phyloP scores from a whole-genome alignment of 2,113 vertebrate genomes.

The Fregata magnificens region DNA sequence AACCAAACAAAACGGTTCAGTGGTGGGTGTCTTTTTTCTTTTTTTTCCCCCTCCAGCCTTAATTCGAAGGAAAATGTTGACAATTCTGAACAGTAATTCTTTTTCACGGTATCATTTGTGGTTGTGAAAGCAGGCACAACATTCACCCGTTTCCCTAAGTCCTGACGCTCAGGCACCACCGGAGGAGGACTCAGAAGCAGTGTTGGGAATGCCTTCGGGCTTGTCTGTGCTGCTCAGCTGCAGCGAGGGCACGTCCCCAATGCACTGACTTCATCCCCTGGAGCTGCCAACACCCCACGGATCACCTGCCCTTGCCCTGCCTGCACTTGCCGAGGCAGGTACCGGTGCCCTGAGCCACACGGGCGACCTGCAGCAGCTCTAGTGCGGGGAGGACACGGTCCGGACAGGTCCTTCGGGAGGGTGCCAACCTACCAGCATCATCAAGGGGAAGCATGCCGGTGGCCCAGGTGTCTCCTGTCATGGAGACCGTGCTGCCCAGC shows the following conservation, averaged over 20 bases:
- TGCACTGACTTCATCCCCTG: neutral
- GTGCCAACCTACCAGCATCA: neutral
- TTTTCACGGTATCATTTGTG: neutral
- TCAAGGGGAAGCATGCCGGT: neutral
- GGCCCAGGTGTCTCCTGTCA: neutral
- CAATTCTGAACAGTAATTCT: neutral
- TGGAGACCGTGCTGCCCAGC: neutral
- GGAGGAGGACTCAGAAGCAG: neutral
- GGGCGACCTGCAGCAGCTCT: neutral
- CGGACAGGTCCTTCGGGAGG: neutral
- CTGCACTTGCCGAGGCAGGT: neutral
- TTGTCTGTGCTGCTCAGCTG: neutral
- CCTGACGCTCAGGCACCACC: neutral
- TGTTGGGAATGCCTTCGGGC: neutral
- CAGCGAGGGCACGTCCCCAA: neutral
- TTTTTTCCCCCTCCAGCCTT: neutral
- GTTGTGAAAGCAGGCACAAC: neutral
- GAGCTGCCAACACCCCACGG: neutral
- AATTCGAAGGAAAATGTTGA: neutral
- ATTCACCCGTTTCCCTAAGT: neutral
- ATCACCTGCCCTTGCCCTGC: neutral
- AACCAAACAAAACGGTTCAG: neutral
- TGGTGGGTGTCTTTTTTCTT: too few species aligned
- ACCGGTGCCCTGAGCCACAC: neutral
- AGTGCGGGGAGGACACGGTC: fast-evolving